Evolutionary conservation across 2,888 invertebrate genomes (phyloP).

Genomic region (Netelia virgata): DNA sequence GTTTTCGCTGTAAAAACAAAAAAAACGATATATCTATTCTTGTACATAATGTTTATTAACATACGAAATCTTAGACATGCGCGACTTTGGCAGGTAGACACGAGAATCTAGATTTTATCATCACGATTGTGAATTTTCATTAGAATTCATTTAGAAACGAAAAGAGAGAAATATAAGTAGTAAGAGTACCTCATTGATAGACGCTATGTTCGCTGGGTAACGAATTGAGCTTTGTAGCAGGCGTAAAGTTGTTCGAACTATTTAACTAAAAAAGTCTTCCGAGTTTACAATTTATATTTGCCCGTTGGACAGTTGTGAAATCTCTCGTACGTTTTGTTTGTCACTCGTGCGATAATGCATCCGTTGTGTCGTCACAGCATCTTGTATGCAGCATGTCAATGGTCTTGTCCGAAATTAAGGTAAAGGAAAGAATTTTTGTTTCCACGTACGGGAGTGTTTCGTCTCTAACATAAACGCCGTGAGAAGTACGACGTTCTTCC

Average conservation of each 20-base stretch:
- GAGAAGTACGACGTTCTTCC: background rate
- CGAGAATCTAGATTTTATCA: constrained; percentile 22
- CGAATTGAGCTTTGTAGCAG: constrained; percentile 71
- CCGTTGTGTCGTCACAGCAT: constrained; percentile 78
- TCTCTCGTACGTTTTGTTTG: constrained; percentile 65
- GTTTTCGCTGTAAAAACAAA: constrained; percentile 76
- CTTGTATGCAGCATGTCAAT: constrained; percentile 80
- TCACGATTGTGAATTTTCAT: constrained; percentile 13
- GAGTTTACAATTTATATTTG: constrained; percentile 7
- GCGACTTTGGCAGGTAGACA: constrained; percentile 15
- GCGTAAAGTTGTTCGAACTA: constrained; percentile 42
- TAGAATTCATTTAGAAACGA: background rate
- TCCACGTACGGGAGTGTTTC: constrained; percentile 72
- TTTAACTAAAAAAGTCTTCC: too few species aligned
- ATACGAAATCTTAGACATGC: constrained; percentile 41
- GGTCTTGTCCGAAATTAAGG: constrained; percentile 69
- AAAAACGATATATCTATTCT: constrained; percentile 40
- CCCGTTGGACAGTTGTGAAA: constrained; percentile 40
- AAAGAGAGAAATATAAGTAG: constrained; percentile 42
- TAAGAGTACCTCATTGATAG: constrained; percentile 80
- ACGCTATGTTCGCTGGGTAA: constrained; percentile 74
- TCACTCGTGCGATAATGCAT: constrained; percentile 76
- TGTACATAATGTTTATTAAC: constrained; percentile 50
- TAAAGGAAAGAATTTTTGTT: constrained; percentile 63
- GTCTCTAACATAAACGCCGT: constrained; percentile 73